Evolutionary conservation across 1,140 invertebrate species (phyloP), one percentile per base, ranked within the genome.

Genomic region (Elymnias hypermnestra): DNA sequence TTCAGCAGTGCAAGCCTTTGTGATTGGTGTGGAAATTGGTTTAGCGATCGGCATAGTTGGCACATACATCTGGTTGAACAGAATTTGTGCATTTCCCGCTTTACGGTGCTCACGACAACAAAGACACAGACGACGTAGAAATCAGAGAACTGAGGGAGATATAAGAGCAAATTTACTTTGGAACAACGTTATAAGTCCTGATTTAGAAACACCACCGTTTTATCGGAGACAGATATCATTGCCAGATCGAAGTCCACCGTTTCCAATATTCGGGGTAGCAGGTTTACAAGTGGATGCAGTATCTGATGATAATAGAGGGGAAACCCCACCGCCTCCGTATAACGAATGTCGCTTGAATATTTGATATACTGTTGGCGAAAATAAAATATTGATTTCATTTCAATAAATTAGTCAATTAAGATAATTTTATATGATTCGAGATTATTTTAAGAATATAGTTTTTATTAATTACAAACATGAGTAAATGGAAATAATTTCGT

Each of bases 301-400:
- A 2, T 51, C 63, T 5, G 14, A 62, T 4, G 51, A 49, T 28
- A 25, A 56, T 31, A 54, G 63, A 21, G 39, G 64, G 0, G 86
- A 86, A 39, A 86, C 83, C 0, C 84, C 86, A 0, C 86, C 86
- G 1, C 86, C 86, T 1, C 76, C 83, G 0, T 87, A 87, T 42
- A 54, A 76, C 18, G 82, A 87, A 31, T 70, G 67, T 43, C 57
- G 67, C 26, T 51, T 33, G 29, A 33, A 33, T 33, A 33, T 33
- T 33, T 33, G 13, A n/a, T n/a, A n/a, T n/a, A n/a, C n/a, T n/a
- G n/a, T n/a, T n/a, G n/a, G n/a, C n/a, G n/a, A n/a, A 29, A 0
- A 13, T 25, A 25, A 25, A n/a, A 25, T 25, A 25, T 25, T 25
- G 7, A n/a, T n/a, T n/a, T n/a, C n/a, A n/a, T n/a, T n/a, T n/a